A percentile compares a stretch with the other conserved stretches of the same genome.
Conservation (phyloP, 2,888 invertebrate genomes). For the Epinotia bilunana region DNA sequence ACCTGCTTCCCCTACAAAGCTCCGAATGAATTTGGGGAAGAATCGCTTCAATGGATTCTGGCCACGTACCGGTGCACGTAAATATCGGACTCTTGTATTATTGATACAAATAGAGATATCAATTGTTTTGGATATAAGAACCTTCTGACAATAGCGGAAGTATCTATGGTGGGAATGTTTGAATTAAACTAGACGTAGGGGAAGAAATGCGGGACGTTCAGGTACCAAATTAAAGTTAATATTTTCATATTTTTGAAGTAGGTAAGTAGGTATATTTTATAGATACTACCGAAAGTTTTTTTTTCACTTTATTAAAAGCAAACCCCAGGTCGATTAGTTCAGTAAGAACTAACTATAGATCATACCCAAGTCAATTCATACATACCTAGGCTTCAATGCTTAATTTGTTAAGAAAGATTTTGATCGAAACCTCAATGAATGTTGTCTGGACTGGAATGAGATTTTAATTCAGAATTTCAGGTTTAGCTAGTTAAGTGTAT, state of each 20-base stretch:
- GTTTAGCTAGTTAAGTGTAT: not conserved
- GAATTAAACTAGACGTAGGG: slow-evolving; percentile 29
- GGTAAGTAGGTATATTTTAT: no score
- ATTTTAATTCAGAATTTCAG: not conserved
- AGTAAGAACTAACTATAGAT: no score
- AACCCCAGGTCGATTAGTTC: no score
- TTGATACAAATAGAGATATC: slow-evolving; percentile 84
- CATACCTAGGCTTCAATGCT: no score
- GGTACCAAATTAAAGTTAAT: no score
- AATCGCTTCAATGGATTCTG: slow-evolving; percentile 66
- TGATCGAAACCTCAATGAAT: not conserved
- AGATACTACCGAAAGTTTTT: no score
- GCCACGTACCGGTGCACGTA: slow-evolving; percentile 80
- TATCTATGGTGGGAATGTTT: slow-evolving; percentile 61
- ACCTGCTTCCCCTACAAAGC: slow-evolving; percentile 43
- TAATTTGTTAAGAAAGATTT: not conserved
- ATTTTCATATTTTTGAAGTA: no score
- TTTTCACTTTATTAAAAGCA: no score
- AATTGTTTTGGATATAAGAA: slow-evolving; percentile 83
- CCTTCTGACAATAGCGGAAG: slow-evolving; percentile 68
- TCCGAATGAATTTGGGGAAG: slow-evolving; percentile 52
- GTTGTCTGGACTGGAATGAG: not conserved
- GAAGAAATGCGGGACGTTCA: slow-evolving; percentile 3
- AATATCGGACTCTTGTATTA: slow-evolving; percentile 79
- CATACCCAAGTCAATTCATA: no score